Conservation (phyloP, 2,888 invertebrate genomes). For the Quadroppia sp. region DNA sequence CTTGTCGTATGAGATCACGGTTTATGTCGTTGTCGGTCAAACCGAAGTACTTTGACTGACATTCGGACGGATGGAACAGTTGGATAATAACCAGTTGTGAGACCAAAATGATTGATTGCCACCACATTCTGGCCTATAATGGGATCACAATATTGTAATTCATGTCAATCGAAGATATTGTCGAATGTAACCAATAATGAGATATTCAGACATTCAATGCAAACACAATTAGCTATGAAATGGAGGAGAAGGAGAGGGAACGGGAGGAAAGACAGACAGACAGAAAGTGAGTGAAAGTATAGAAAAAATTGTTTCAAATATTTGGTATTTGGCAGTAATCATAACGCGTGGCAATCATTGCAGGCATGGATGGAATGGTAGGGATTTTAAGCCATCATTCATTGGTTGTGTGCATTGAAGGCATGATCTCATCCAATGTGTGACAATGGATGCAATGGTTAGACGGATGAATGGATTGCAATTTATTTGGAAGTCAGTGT, state of each 20-base stretch:
- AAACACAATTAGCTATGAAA: neutral
- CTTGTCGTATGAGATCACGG: constrained; percentile 44
- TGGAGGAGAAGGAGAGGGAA: neutral
- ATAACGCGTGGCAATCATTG: neutral
- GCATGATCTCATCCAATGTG: constrained; percentile 24
- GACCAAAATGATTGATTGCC: constrained; percentile 14
- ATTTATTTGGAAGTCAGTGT: neutral
- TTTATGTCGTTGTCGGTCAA: constrained; percentile 40
- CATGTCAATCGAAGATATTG: neutral
- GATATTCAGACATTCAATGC: constrained; percentile 10
- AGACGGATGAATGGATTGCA: neutral
- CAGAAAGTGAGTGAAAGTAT: neutral
- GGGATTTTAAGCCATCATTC: constrained; percentile 7
- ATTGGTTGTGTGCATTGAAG: constrained; percentile 13
- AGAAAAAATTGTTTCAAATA: neutral
- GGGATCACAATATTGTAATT: neutral
- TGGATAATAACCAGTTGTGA: neutral
- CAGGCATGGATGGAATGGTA: neutral
- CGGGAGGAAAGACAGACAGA: neutral
- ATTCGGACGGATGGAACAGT: neutral
- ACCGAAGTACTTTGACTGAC: constrained; percentile 24
- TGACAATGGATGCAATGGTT: constrained; percentile 11
- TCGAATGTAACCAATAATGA: constrained; percentile 1
- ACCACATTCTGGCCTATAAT: constrained; percentile 21
- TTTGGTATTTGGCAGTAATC: constrained; percentile 6